Conservation (phyloP, 1,140 invertebrate species). For the Magallana angulata region DNA sequence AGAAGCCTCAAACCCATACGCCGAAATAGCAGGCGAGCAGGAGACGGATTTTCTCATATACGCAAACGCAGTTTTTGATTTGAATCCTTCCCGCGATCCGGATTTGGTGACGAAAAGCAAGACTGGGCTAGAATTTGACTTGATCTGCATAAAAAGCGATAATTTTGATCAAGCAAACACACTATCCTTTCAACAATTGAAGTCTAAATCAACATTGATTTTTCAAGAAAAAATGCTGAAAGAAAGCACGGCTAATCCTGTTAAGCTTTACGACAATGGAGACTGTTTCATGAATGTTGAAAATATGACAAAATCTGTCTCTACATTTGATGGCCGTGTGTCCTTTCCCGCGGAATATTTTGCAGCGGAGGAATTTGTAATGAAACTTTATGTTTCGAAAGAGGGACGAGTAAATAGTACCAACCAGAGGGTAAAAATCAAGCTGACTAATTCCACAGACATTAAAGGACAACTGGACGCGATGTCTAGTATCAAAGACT, state of each 20-base stretch:
- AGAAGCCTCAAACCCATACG: constrained; percentile 69
- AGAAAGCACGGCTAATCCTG: constrained; percentile 61
- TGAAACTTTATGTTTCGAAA: constrained; percentile 70
- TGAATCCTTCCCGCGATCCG: constrained; percentile 72
- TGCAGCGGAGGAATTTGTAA: constrained; percentile 59
- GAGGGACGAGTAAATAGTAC: constrained; percentile 60
- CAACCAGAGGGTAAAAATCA: constrained; percentile 61
- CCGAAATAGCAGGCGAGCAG: constrained; percentile 67
- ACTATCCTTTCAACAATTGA: constrained; percentile 46
- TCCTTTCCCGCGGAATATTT: constrained; percentile 69
- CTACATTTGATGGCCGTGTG: constrained; percentile 62
- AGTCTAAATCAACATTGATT: constrained; percentile 56
- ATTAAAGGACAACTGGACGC: constrained; percentile 34
- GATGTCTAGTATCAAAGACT: constrained; percentile 39
- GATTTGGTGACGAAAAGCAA: constrained; percentile 67
- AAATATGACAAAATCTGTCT: constrained; percentile 60
- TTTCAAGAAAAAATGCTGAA: constrained; percentile 62
- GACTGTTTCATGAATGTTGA: constrained; percentile 55
- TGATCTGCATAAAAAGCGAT: constrained; percentile 68
- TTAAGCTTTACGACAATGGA: constrained; percentile 67
- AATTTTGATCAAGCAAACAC: constrained; percentile 46
- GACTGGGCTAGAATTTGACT: constrained; percentile 65
- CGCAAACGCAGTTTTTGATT: constrained; percentile 71
- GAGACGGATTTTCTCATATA: constrained; percentile 68
- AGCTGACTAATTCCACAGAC: constrained; percentile 49